Evolutionary conservation across 2,113 vertebrate species (phyloP).

Genomic region (Ochotona princeps): DNA sequence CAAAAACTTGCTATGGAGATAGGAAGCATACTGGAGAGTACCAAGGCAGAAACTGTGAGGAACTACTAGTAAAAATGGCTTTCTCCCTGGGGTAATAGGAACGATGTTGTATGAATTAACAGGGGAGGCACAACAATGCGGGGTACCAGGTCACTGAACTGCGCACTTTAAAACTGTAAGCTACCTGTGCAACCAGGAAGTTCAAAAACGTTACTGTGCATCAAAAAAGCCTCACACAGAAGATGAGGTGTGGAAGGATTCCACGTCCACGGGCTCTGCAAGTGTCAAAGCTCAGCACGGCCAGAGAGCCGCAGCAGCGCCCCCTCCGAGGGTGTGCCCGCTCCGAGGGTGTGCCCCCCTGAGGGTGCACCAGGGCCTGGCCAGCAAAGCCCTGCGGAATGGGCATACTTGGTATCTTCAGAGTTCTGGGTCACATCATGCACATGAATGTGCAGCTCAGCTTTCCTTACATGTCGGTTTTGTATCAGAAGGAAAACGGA

Average conservation of each 20-base stretch:
- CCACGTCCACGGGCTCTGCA: background rate
- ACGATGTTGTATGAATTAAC: background rate
- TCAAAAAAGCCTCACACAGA: background rate
- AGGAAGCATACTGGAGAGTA: background rate
- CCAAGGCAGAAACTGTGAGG: too few species aligned
- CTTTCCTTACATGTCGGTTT: background rate
- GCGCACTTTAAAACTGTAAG: background rate
- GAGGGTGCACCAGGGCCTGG: too few species aligned
- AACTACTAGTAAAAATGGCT: background rate
- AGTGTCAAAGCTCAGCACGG: background rate
- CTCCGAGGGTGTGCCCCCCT: too few species aligned
- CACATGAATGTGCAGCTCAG: background rate
- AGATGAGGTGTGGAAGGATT: too few species aligned
- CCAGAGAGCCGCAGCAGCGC: background rate
- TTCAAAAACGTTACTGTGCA: conserved; percentile 8
- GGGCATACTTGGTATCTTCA: background rate
- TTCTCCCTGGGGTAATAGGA: background rate
- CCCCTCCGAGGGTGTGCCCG: background rate
- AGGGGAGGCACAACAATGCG: background rate
- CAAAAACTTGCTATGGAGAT: background rate
- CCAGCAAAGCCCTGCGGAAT: too few species aligned
- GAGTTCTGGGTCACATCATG: background rate
- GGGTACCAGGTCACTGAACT: background rate
- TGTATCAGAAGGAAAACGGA: background rate
- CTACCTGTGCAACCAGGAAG: background rate